A percentile compares a stretch with the other conserved stretches of the same genome.
Conservation (phyloP, 2,888 invertebrate species). For the Eilema depressum region DNA sequence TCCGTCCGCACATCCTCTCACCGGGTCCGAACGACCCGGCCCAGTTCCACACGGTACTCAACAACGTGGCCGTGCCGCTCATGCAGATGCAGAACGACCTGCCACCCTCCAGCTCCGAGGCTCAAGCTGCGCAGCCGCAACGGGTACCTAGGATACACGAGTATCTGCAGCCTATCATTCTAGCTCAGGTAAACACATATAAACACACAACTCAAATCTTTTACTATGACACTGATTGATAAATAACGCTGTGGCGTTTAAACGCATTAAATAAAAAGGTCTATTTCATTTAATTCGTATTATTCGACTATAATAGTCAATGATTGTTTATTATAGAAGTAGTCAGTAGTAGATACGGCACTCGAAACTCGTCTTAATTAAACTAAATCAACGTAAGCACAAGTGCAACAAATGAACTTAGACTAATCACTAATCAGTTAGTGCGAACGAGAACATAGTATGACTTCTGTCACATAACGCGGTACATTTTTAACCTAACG, state of each 20-base stretch:
- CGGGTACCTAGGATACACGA: constrained; percentile 78
- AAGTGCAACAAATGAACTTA: too few species aligned
- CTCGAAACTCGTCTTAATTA: too few species aligned
- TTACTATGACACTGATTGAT: not conserved
- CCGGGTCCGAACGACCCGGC: constrained; percentile 45
- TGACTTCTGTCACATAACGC: too few species aligned
- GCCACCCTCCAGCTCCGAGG: constrained; percentile 56
- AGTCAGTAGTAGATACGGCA: too few species aligned
- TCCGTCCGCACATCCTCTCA: constrained; percentile 63
- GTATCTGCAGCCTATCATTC: constrained; percentile 80
- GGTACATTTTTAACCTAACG: too few species aligned
- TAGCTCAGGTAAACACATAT: constrained; percentile 80
- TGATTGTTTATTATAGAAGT: too few species aligned
- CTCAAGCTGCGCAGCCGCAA: constrained; percentile 59
- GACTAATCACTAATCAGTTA: too few species aligned
- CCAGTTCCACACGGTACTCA: constrained; percentile 69
- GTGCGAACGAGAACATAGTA: too few species aligned
- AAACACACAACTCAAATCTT: not conserved
- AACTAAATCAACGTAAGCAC: too few species aligned
- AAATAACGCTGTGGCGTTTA: not conserved
- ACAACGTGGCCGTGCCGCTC: constrained; percentile 80
- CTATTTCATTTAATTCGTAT: too few species aligned
- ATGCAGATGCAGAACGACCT: constrained; percentile 88
- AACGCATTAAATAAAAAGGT: not conserved
- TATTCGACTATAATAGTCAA: too few species aligned